Evolutionary conservation across 2,888 invertebrate genomes (phyloP).

Genomic region (Cotesia congregata): DNA sequence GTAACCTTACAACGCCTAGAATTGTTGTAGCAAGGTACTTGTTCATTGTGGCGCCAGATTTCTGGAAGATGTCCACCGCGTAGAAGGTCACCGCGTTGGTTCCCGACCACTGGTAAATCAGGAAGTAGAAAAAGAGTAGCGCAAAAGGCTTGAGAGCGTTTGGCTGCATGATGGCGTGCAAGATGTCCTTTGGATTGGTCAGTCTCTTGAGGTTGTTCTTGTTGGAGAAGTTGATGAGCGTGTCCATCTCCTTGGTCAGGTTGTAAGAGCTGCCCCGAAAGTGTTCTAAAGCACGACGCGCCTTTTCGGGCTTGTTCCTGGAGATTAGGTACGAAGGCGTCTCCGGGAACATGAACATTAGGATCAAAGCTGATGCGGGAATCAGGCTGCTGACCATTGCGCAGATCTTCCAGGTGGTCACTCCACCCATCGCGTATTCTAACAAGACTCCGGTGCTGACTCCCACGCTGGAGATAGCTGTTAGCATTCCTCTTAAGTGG

Average conservation of each 20-base stretch:
- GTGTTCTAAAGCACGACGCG: conserved; percentile 74
- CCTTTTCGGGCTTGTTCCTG: conserved; percentile 74
- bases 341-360: conserved; percentile 79
- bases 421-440: conserved; percentile 76
- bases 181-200: conserved; percentile 72
- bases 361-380: conserved; percentile 75
- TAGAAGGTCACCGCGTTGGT: conserved; percentile 80
- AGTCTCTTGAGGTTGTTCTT: conserved; percentile 77
- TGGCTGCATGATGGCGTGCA: conserved; percentile 74
- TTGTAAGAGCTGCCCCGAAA: conserved; percentile 77
- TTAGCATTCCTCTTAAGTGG: conserved; percentile 81
- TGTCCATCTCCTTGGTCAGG: conserved; percentile 76
- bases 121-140: conserved; percentile 76
- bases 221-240: conserved; percentile 75
- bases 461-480: conserved; percentile 79
- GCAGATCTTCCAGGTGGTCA: conserved; percentile 76
- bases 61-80: conserved; percentile 77
- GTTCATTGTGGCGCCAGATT: conserved; percentile 74
- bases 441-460: conserved; percentile 81
- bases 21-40: conserved; percentile 76
- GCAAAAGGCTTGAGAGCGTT: conserved; percentile 77
- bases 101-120: conserved; percentile 81
- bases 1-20: conserved; percentile 74
- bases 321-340: conserved; percentile 81
- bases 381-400: conserved; percentile 77